Evolutionary conservation across 2,113 vertebrate species (phyloP), one percentile per base, ranked within the genome.

Genomic region (Mormoops blainvillei): DNA sequence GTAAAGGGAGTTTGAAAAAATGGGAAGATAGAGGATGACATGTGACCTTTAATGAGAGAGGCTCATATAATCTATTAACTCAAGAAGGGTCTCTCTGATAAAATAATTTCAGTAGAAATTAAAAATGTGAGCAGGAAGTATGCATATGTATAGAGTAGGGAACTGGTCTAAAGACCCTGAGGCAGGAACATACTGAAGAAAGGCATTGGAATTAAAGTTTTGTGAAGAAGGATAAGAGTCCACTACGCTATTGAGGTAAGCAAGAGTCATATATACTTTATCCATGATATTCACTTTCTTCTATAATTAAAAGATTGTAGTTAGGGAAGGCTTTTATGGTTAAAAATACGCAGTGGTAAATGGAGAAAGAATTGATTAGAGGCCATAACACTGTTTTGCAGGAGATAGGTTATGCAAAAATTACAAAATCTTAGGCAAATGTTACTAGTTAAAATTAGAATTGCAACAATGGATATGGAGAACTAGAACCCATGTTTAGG

Each of bases 401-500:
- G 41, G 50, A 87, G 38, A 48, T 3, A 4, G 16, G 19, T n/a
- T 89, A 81, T 26, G 18, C 24, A 77, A 88, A 89, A 58, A 13
- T 84, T 86, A 94, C 28, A 81, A 81, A 91, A 82, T 74, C 50
- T 22, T 80, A 31, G 24, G 50, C n/a, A 94, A 89, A 91, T 96
- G 18, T 15, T 50, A 26, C 19, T 38, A 33, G 14, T 26, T 68
- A 65, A 89, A 77, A 82, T 83, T 54, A 83, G 65, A 94, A 76
- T 50, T 50, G 41, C 67, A 65, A 24, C 48, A 67, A 11, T 70
- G 10, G 50, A 28, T 74, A 67, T 13, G 41, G 36, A 68, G 22
- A 83, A 87, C 52, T 24, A 54, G 33, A 67, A 13, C 5, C 63
- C 19, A 22, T 65, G 22, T 9, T 90, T 54, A 73, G 2, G 41